Evolutionary conservation across 2,113 vertebrate species (phyloP).

Genomic region (Grammomys surdaster): DNA sequence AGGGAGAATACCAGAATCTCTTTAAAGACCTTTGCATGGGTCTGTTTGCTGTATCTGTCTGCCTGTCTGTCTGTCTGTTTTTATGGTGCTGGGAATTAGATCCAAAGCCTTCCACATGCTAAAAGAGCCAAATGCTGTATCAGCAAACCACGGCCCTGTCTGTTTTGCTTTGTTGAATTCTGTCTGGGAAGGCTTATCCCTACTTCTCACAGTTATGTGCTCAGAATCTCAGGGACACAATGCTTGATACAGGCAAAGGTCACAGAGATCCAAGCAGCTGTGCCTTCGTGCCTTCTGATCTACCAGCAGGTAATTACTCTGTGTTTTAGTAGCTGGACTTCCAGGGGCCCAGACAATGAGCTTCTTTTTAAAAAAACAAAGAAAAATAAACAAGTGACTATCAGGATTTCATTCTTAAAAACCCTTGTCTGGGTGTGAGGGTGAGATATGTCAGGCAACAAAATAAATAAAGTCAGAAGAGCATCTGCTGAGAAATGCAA

Average conservation of each 20-base stretch:
- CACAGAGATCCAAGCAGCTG: background rate
- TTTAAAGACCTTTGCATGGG: background rate
- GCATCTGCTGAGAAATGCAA: background rate
- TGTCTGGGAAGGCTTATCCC: background rate
- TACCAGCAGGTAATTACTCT: background rate
- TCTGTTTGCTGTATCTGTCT: background rate
- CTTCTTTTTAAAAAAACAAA: background rate
- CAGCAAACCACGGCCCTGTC: background rate
- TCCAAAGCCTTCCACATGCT: background rate
- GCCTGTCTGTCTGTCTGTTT: background rate
- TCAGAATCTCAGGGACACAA: background rate
- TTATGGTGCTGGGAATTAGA: background rate
- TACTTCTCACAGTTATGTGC: background rate
- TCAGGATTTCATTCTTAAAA: slow-evolving; percentile 39
- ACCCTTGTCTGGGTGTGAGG: background rate
- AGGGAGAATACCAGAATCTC: background rate
- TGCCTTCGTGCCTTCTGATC: background rate
- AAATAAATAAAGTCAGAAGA: background rate
- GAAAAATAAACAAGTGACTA: background rate
- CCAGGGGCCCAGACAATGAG: background rate
- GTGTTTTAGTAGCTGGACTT: background rate
- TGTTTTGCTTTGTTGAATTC: background rate
- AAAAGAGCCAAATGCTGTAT: background rate
- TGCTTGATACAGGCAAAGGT: background rate
- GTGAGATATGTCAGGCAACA: background rate